phyloP scores from a whole-genome alignment of 2,888 invertebrate species.

The Drosophila villosipedis region DNA sequence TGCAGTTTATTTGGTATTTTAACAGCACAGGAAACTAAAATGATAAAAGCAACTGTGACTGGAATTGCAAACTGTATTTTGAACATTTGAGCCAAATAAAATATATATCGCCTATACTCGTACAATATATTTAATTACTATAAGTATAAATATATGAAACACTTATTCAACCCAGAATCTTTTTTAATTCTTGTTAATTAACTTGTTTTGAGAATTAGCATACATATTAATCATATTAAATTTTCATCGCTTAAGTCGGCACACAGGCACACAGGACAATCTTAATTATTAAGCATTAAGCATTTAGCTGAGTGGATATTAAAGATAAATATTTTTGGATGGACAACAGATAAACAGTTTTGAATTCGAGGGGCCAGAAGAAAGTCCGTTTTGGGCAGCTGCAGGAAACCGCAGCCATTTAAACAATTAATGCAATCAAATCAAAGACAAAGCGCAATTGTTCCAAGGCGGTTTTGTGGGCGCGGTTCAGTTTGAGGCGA shows the following conservation, averaged over 20 bases:
- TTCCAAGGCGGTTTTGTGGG: constrained; percentile 44
- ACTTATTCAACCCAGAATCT: background rate
- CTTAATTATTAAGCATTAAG: background rate
- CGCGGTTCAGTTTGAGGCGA: constrained; percentile 3
- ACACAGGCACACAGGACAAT: background rate
- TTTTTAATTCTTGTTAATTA: background rate
- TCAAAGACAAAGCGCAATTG: constrained; percentile 56
- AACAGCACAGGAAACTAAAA: background rate
- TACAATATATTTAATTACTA: too few relatives aligned
- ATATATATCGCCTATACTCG: too few relatives aligned
- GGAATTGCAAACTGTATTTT: background rate
- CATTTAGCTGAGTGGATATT: constrained; percentile 1
- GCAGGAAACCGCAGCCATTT: constrained; percentile 43
- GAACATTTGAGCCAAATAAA: too few relatives aligned
- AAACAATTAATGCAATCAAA: constrained; percentile 65
- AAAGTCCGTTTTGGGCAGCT: background rate
- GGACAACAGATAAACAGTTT: constrained; percentile 4
- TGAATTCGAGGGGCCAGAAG: background rate
- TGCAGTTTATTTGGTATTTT: background rate
- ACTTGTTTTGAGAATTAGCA: background rate
- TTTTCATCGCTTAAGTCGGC: background rate
- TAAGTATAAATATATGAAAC: background rate
- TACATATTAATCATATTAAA: background rate
- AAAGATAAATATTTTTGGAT: constrained; percentile 22
- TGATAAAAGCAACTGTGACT: background rate